Base-by-base conservation (phyloP, 2,113 vertebrate genomes). In the Catharus minimus region DNA sequence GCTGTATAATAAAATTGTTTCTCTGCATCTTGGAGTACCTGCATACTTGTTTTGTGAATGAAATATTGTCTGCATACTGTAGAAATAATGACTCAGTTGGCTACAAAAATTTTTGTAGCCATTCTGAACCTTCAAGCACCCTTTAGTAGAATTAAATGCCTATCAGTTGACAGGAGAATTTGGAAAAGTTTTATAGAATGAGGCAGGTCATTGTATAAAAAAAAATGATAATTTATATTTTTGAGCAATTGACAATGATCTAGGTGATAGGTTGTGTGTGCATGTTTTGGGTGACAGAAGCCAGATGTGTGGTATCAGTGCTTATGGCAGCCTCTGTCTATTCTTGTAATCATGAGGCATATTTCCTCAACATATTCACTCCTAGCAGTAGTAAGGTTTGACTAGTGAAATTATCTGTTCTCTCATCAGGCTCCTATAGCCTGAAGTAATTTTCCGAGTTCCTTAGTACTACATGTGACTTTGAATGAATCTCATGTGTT, bases 251-350 rank as follows among this genome's bases (percentile, higher is more conserved):
- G 16, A 24, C 26, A 67, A 8, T 39, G 9, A 43, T 23, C 27
- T 56, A 55, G 24, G 13, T 28, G 53, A 9, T 41, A 23, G 1
- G 2, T 14, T n/a, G 8, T 5, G 1, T 24, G 10, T 26, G 7
- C 15, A 3, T 13, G 3, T 57, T 90, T 50, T 66, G 32, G 36
- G 52, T 74, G 15, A 55, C 27, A 76, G 15, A 74, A 76, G 27
- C 24, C 44, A 57, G 28, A n/a, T 18, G 3, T 8, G 20, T 33
- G 9, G 1, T 38, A 66, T 23, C 17, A 69, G 21, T 38, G 9
- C 5, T 66, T 32, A 44, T 1, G 21, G 22, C 11, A 82, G 43
- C 18, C 27, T 56, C 57, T 56, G 7, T 15, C 27, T 33, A 69
- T 18, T 13, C 5, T 57, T 5, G 44, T 6, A 55, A 66, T 18